Evolutionary conservation across 2,113 vertebrate genomes (phyloP), one percentile per base, ranked within the genome.

Genomic region (Oryzias melastigma): DNA sequence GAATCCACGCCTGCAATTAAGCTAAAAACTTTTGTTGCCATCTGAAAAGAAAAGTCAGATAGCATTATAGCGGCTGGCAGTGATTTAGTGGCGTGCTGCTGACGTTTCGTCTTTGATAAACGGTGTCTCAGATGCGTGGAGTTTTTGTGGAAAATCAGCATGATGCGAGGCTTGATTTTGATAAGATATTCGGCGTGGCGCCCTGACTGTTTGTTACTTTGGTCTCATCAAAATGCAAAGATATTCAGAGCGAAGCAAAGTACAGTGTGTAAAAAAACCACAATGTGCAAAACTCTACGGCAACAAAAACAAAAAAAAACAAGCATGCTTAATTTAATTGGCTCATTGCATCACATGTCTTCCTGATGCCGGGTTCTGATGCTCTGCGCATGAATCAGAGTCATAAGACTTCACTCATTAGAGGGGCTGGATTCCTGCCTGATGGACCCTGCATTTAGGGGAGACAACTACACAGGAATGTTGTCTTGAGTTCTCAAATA

Each of bases 281-380:
- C 71, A 73, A 48, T 20, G 59, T 55, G 61, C 71, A 61, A 45
- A 55, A 63, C 52, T 49, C 53, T 53, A 55, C 18, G 50, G 44
- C 66, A 62, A 10, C 58, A 58, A 58, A 45, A 7, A 44, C 13
- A 16, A 50, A 46, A 22, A 40, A 62, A 68, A 66, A 71, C 69
- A 75, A 47, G 52, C 65, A 52, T 50, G 51, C 58, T 46, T 81
- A 59, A 79, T 72, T 65, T 49, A 64, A 77, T 78, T 62, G 66
- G 25, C 60, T 75, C 56, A 58, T 68, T 57, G 60, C 51, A 58
- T 87, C 77, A 87, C 82, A 71, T 79, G 80, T 58, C 70, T 45
- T 0, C 18, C 44, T 19, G 71, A 58, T 81, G 52, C 59, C 56
- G 52, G 43, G 56, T 60, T 79, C 52, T 66, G 49, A 74, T 73